Conservation (phyloP, 23 tunicate species). For the Phallusia fumigata region DNA sequence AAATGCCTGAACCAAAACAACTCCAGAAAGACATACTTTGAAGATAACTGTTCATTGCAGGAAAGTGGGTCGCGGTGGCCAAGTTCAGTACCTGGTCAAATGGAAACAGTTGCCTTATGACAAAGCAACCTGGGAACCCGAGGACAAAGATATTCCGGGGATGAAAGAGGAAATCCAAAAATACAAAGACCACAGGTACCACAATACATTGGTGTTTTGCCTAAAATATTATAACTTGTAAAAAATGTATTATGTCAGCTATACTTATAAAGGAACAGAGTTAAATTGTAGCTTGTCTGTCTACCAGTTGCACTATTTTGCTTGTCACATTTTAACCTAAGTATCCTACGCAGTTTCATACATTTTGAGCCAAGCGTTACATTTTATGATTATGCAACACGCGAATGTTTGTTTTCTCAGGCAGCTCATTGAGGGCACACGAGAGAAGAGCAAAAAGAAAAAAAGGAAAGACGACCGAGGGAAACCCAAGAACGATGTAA, state of each 20-base stretch:
- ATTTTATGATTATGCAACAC: background rate
- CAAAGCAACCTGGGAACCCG: constrained; percentile 88
- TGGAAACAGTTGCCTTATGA: constrained; percentile 89
- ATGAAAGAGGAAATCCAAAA: constrained; percentile 87
- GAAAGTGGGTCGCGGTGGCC: constrained; percentile 63
- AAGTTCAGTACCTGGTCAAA: constrained; percentile 72
- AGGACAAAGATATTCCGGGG: constrained; percentile 63
- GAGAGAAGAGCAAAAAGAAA: constrained; percentile 46
- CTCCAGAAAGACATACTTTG: too few relatives aligned
- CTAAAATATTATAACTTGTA: too few relatives aligned
- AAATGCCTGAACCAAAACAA: too few relatives aligned
- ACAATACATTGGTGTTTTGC: background rate
- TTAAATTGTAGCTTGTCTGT: too few relatives aligned
- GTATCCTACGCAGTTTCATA: background rate
- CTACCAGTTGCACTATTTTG: too few relatives aligned
- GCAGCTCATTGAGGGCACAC: constrained; percentile 44
- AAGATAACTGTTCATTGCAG: constrained; percentile 2
- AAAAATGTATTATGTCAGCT: too few relatives aligned
- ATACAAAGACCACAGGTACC: constrained; percentile 84
- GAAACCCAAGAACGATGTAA: background rate
- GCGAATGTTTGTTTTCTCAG: background rate
- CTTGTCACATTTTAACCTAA: background rate
- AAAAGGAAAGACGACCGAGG: constrained; percentile 45
- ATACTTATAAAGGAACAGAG: too few relatives aligned
- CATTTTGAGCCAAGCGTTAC: background rate